Base-by-base conservation (phyloP, 1,140 invertebrate species). In the Pissodes strobi region DNA sequence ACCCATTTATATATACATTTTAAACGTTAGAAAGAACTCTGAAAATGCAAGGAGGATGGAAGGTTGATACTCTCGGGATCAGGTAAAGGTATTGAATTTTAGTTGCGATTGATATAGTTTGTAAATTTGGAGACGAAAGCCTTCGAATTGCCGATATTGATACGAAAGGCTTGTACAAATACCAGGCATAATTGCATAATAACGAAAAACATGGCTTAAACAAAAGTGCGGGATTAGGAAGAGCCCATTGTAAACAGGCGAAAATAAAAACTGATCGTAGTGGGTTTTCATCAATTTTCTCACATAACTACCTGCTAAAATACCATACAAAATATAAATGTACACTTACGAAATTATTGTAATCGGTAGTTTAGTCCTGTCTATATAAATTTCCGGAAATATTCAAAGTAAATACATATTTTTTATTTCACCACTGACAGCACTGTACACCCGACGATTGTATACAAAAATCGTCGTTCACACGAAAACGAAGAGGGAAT, bases 401-500 rank as follows among this genome's bases (percentile, higher is more conserved):
- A 72, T 77, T 67, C 34, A 55, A 37, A 63, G 67, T 70, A 74
- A 74, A 74, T 60, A 70, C 37, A 69, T n/a, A n/a, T n/a, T n/a
- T n/a, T n/a, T n/a, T 67, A 37, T 69, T 66, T 69, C 66, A 68
- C 65, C 68, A 75, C 69, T 76, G 74, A 75, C 76, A 77, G 70
- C 74, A 76, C 72, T 70, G 64, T 71, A 74, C 69, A 73, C 75
- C 74, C 70, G 72, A 69, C 75, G 72, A 76, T 75, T 77, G 75
- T 77, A 76, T 69, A 78, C 74, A 76, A 77, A 77, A 74, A 62
- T 76, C 69, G 64, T 69, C 61, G 70, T 67, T 59, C 64, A 60
- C 63, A 71, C 68, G 72, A 72, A 70, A 69, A 71, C 70, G 68
- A 72, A 76, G 74, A 76, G 71, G 73, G 74, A 76, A 75, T 77